Evolutionary conservation across 2,888 invertebrate species (phyloP), one percentile per base, ranked within the genome.

Genomic region (Phrixothrix hirtus): DNA sequence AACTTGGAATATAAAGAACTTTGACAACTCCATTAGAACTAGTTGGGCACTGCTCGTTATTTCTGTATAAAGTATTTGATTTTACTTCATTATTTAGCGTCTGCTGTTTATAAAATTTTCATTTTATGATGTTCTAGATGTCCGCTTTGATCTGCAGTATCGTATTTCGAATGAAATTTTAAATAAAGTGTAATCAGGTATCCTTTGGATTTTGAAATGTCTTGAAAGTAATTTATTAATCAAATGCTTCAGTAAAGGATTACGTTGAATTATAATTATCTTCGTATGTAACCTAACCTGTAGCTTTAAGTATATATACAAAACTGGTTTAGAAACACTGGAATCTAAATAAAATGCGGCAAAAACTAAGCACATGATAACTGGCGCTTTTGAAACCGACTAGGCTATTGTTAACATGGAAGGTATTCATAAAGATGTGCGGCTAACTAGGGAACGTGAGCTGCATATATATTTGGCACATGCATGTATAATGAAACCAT

Each of bases 381-480:
- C 68, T 65, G 70, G 70, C 68, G 69, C 68, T 70, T 69, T 65
- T 63, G 57, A 58, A 65, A 64, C 64, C 66, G 66, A 61, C 67
- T 66, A 59, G 59, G 63, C 69, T 65, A 70, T 71, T 71, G 71
- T 71, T 70, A 70, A 69, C 70, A 70, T 68, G 66, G 62, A 64
- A 58, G 64, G 66, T 68, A 71, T 70, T 68, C 70, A 67, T 70
- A 68, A 68, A 67, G 69, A 71, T 70, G 68, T 66, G 67, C 65
- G 65, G 67, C 67, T 70, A 71, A 70, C 70, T 70, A 70, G 66
- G 57, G 65, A 65, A 70, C 71, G 70, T 70, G 70, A 69, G 61
- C 66, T 56, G 71, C 67, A 70, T 71, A 63, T 71, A 63, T 62
- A 64, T 65, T 65, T 58, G 61, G 59, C 60, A 58, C 59, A 61